Evolutionary conservation across 1,140 invertebrate species (phyloP).

Genomic region (Brachionus rubens): DNA sequence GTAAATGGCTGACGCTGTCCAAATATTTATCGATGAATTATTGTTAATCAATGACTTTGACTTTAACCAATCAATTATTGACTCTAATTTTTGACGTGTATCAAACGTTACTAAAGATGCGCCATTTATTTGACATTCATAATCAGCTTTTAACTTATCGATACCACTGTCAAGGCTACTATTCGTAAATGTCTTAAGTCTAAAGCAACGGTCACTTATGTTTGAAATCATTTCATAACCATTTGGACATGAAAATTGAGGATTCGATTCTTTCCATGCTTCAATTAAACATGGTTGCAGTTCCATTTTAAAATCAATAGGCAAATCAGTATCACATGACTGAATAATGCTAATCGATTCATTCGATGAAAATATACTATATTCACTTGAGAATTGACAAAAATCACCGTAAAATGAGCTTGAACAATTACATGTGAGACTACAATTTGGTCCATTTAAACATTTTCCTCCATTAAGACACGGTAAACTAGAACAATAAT

Average conservation of each 20-base stretch:
- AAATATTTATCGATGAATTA: too few species aligned
- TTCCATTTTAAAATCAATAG: slow-evolving; percentile 1
- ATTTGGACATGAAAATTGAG: slow-evolving; percentile 16
- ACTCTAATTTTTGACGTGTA: neutral
- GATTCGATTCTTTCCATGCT: slow-evolving; percentile 21
- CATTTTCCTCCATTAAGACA: slow-evolving; percentile 83
- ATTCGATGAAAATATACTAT: neutral
- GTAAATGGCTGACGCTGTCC: slow-evolving; percentile 13
- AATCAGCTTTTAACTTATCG: neutral
- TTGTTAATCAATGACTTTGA: neutral
- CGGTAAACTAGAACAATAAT: slow-evolving; percentile 59
- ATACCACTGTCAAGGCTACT: too few species aligned
- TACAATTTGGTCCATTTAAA: slow-evolving; percentile 48
- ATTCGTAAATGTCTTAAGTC: neutral
- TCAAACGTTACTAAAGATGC: slow-evolving; percentile 2
- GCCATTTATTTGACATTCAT: slow-evolving; percentile 12
- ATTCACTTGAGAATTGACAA: neutral
- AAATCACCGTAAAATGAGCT: neutral
- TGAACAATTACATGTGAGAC: slow-evolving; percentile 39
- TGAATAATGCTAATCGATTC: neutral
- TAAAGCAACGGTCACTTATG: neutral
- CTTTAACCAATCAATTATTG: neutral
- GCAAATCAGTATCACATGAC: neutral
- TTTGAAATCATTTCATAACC: slow-evolving; percentile 6
- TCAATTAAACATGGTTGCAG: neutral